phyloP scores from a whole-genome alignment of 2,797 vertebrate species.

The Tokudaia tokunoshimensis region DNA sequence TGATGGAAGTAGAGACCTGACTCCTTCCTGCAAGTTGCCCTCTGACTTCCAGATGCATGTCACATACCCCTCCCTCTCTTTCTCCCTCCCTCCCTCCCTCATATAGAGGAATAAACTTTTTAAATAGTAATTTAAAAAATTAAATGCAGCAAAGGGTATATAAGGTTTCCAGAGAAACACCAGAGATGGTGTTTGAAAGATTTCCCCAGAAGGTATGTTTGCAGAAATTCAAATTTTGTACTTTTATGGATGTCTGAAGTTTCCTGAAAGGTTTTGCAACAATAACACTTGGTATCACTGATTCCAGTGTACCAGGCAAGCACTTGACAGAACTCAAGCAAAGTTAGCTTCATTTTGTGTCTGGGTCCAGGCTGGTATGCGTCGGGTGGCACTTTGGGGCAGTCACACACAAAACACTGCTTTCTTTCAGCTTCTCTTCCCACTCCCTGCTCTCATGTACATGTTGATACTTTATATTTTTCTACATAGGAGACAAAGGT shows the following conservation, averaged over 20 bases:
- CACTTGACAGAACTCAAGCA: fast-evolving
- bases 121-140: not conserved
- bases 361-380: fast-evolving
- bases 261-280: not conserved
- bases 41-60: not conserved
- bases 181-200: fast-evolving
- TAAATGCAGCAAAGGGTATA: not conserved
- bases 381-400: fast-evolving
- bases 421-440: no score
- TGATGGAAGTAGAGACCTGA: not conserved
- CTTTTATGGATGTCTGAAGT: not conserved
- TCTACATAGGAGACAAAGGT: not conserved
- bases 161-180: not conserved
- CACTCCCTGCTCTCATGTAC: no score
- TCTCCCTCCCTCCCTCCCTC: no score
- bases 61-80: not conserved
- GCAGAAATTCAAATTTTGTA: fast-evolving
- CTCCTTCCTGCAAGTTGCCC: not conserved
- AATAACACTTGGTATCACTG: fast-evolving
- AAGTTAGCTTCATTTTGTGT: fast-evolving
- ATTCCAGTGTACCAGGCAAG: not conserved
- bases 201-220: fast-evolving
- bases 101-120: not conserved
- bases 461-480: not conserved
- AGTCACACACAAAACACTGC: fast-evolving